Conservation (phyloP, 2,888 invertebrate genomes). For the Candidula unifasciata region DNA sequence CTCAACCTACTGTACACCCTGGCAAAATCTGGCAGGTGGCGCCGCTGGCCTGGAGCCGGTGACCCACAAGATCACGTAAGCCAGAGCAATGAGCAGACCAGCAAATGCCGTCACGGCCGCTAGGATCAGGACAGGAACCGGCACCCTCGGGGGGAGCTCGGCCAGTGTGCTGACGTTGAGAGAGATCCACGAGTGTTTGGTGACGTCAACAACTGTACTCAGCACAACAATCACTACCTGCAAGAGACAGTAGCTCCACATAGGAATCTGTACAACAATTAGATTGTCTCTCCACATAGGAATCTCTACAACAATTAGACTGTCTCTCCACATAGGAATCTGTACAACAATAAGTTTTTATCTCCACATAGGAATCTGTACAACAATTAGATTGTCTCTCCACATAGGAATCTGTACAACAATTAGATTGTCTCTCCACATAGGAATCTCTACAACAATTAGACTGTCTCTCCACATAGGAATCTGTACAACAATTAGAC, state of each 20-base stretch:
- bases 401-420: too few species aligned
- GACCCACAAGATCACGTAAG: background rate
- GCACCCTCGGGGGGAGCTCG: background rate
- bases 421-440: too few species aligned
- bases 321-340: too few species aligned
- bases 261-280: too few species aligned
- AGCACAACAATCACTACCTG: conserved; percentile 32
- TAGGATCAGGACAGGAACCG: background rate
- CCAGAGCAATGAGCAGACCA: background rate
- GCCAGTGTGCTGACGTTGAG: conserved; percentile 28
- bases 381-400: too few species aligned
- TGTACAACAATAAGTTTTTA: too few species aligned
- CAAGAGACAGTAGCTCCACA: background rate
- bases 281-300: too few species aligned
- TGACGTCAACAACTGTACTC: conserved; percentile 46
- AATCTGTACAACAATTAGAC: too few species aligned
- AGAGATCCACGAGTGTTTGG: conserved; percentile 40
- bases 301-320: too few species aligned
- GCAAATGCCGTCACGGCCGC: background rate
- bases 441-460: too few species aligned
- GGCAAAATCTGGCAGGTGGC: background rate
- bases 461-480: too few species aligned
- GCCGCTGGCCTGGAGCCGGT: background rate
- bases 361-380: too few species aligned
- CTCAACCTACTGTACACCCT: background rate